Evolutionary conservation across 2,888 invertebrate genomes (phyloP), one percentile per base, ranked within the genome.

Genomic region (Candidula unifasciata): DNA sequence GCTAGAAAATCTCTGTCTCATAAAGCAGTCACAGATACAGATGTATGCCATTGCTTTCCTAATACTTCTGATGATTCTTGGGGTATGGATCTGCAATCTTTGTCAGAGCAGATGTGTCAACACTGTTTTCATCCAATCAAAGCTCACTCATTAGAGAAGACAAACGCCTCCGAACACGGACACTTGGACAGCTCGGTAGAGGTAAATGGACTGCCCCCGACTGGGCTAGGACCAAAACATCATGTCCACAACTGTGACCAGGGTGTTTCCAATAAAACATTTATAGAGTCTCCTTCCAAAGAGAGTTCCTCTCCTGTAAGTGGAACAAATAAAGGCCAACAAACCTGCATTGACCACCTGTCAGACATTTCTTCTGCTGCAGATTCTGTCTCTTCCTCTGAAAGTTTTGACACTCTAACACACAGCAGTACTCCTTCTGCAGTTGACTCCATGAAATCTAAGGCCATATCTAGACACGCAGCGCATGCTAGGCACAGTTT

Each of bases 401-500:
- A 60, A 66, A 52, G 37, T 16, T 73, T 37, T 16, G 71, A 27
- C 18, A 64, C 69, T 60, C 57, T 81, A 30, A 76, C 37, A 16
- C 71, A 60, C 33, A 57, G 64, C 18, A 52, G 64, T 8, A 71
- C 44, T 57, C 21, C 33, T 21, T 35, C 57, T 2, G 21, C 16
- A 21, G 37, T 30, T 13, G 57, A 78, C 33, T 33, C 44, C n/a
- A 27, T 35, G n/a, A 81, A 83, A 13, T n/a, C 44, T 3, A 77
- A 54, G 13, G 60, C 68, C 24, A 60, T 60, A 13, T 6, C 79
- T 10, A 76, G 78, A 2, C 79, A 80, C 16, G 68, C 74, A 35
- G 68, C 33, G 33, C 44, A 10, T 13, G 37, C 44, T 30, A 44
- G 81, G 33, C 66, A 79, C n/a, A 71, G 69, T 33, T 6, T 80